A percentile compares a stretch with the other conserved stretches of the same genome.
Evolutionary conservation across 2,888 invertebrate species (phyloP).

Genomic region (Andrena bucephala): DNA sequence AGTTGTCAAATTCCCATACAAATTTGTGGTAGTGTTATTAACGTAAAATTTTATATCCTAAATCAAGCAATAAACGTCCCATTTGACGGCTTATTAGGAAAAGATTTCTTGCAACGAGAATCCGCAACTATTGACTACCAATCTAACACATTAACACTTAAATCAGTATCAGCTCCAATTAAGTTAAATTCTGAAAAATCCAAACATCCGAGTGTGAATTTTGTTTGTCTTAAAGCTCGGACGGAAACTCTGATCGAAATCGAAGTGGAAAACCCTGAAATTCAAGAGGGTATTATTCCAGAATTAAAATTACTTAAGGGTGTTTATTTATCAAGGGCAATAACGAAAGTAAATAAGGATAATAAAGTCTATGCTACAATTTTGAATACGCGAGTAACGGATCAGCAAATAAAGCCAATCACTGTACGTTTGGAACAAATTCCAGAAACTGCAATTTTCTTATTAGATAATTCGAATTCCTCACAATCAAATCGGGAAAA

Average conservation of each 20-base stretch:
- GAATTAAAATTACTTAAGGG: slow-evolving; percentile 10
- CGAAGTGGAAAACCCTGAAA: slow-evolving; percentile 20
- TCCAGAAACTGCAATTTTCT: background rate
- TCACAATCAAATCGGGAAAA: background rate
- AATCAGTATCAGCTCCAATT: background rate
- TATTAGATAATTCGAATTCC: background rate
- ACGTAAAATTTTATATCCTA: background rate
- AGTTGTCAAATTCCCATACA: slow-evolving; percentile 21
- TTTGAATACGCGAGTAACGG: slow-evolving; percentile 11
- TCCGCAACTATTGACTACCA: slow-evolving; percentile 14
- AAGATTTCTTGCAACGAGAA: slow-evolving; percentile 16
- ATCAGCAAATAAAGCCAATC: slow-evolving; percentile 4
- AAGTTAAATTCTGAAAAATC: background rate
- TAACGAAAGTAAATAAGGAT: background rate
- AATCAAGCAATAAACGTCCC: slow-evolving; percentile 7
- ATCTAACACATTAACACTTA: background rate
- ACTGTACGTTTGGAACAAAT: slow-evolving; percentile 1
- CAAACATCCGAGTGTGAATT: background rate
- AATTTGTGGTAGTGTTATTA: background rate
- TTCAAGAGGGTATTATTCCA: slow-evolving; percentile 23
- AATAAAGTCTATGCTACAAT: slow-evolving; percentile 12
- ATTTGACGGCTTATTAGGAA: slow-evolving; percentile 29
- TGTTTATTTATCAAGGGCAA: slow-evolving; percentile 11
- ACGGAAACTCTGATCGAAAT: slow-evolving; percentile 17
- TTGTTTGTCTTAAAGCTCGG: slow-evolving; percentile 12